Evolutionary conservation across 2,113 vertebrate genomes (phyloP), one percentile per base, ranked within the genome.

Genomic region (Nannospalax galili): DNA sequence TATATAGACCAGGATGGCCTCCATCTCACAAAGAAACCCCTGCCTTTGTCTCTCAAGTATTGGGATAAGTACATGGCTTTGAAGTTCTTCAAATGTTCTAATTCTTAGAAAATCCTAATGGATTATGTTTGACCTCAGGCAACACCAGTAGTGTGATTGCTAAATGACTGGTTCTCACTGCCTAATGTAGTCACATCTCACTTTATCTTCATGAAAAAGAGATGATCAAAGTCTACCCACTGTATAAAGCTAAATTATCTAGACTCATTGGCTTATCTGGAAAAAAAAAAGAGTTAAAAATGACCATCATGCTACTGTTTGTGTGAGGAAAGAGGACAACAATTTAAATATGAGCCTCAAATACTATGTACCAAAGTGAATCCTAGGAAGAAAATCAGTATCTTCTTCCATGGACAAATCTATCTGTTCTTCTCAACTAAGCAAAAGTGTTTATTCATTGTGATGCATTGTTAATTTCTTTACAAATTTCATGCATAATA

Each of bases 91-190:
- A 58, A 88, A 80, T 26, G 3, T 82, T 91, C 80, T 92, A 79
- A 91, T 11, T 91, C 24, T 26, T 17, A n/a, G 58, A 26, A 96
- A 90, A 81, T 92, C 14, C 22, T 84, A 16, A 11, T 60, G 37
- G 26, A n/a, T 69, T 73, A 42, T 84, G 56, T 42, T 88, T 30
- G 62, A 15, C 8, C 35, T 74, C 52, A 52, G 40, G 35, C 67
- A 37, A 72, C 79, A 94, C 73, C 77, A 90, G 30, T 56, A 65
- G 42, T 75, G 5, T 52, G 77, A 88, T 96, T 90, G 45, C 82
- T 81, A 95, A 88, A 65, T 96, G 62, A 78, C 37, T 90, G n/a
- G 37, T 94, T 92, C 22, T 85, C 30, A 17, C 72, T 92, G 26
- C 65, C n/a, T 70, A 40, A 28, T 77, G 85, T 14, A 78, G 32